Evolutionary conservation across 2,113 vertebrate genomes (phyloP), one percentile per base, ranked within the genome.

Genomic region (Callipepla californica): DNA sequence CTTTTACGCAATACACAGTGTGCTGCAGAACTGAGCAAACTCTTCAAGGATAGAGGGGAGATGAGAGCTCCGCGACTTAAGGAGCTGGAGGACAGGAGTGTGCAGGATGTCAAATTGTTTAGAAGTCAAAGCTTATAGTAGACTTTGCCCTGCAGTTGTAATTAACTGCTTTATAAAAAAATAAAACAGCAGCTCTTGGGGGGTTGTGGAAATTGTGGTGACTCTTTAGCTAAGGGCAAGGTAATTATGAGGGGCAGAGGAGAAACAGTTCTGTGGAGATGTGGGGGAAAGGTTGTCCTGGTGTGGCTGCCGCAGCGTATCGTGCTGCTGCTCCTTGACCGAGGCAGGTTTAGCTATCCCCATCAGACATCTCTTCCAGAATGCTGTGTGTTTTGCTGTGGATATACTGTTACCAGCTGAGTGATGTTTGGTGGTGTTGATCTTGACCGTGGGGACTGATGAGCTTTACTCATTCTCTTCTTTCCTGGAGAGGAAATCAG

Each of bases 91-190:
- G 57, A 23, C 14, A 80, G 6, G 68, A 87, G 30, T 7, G 16
- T 85, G 53, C 53, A 84, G 85, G 47, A 11, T 28, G 68, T 80
- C 47, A 57, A 90, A 34, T 78, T 85, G 70, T 90, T 95, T 80
- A 83, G 83, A 38, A 90, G 73, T 61, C 61, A n/a, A 77, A 90
- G 66, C 80, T 92, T 76, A 57, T 57, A 42, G 58, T 51, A 88
- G 84, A 77, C 87, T 93, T 95, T 90, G 69, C 76, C 92, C 79
- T 69, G 62, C 26, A 93, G 88, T 93, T 93, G 77, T 68, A 86
- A 75, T 88, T 94, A 95, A 94, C 79, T 67, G 6, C 23, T 82
- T 87, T 1, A 3, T 44, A 58, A 81, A 80, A 66, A 80, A 40
- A 4, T 58, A 53, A 16, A 40, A 34, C 34, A 61, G 51, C n/a